These are phyloP conservation scores for Phrynocephalus guinanensis DNA, from an alignment of 2,797 vertebrate genomes.

Conservation along the genomic window DNA sequence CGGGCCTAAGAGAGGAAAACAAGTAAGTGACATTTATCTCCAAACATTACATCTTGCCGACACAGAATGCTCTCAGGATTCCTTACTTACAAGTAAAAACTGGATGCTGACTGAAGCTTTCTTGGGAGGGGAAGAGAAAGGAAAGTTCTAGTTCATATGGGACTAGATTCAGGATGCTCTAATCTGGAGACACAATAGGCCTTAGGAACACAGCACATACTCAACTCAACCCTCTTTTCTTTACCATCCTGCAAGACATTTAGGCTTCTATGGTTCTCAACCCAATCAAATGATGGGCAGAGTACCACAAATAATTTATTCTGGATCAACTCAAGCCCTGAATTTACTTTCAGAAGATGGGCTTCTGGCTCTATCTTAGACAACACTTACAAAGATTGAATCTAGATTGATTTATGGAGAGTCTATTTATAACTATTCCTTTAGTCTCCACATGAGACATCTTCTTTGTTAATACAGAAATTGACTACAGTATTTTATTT, in stretches of 20 bases:
- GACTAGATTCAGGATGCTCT: background rate
- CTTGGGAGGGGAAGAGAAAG: background rate
- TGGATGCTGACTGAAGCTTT: background rate
- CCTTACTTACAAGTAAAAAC: background rate
- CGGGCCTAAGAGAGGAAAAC: constrained; percentile 85
- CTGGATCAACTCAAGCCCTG: background rate
- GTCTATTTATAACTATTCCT: too few relatives aligned
- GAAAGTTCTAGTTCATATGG: background rate
- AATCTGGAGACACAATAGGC: background rate
- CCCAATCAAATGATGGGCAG: background rate
- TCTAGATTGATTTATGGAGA: too few relatives aligned
- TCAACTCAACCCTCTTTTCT: background rate
- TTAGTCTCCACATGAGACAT: too few relatives aligned
- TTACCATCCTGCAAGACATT: background rate
- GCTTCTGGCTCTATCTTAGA: background rate
- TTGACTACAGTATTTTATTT: too few relatives aligned
- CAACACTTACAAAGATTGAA: too few relatives aligned
- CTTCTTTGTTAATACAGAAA: too few relatives aligned
- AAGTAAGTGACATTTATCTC: constrained; percentile 57
- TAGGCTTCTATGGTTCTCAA: background rate
- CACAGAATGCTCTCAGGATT: background rate
- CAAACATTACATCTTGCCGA: background rate
- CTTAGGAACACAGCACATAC: background rate
- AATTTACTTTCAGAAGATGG: background rate
- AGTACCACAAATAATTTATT: background rate